Percentiles rank a stretch among this genome's conserved stretches.
These are phyloP conservation scores for Bombus impatiens DNA, from an alignment of 1,140 invertebrate genomes.

Conservation along the genomic window DNA sequence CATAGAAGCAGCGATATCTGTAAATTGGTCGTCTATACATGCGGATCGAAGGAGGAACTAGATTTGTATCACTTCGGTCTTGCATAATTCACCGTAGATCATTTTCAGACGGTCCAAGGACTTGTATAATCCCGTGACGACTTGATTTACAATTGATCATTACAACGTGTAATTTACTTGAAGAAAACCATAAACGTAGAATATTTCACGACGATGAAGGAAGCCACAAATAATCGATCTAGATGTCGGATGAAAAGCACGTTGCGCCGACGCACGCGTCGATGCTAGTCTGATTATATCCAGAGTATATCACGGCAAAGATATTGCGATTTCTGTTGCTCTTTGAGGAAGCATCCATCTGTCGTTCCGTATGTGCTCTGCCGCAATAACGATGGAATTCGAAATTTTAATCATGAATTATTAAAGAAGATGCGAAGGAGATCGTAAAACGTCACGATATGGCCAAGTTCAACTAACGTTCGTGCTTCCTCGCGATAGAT, in stretches of 20 bases:
- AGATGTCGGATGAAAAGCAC: not conserved
- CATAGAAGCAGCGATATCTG: too few relatives aligned
- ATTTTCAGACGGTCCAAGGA: too few relatives aligned
- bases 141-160: too few relatives aligned
- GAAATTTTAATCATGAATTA: conserved; percentile 5
- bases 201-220: too few relatives aligned
- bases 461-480: not conserved
- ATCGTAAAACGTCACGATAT: not conserved
- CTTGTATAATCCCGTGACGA: too few relatives aligned
- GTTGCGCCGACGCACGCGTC: not conserved
- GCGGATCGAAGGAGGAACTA: too few relatives aligned
- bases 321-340: not conserved
- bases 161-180: too few relatives aligned
- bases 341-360: not conserved
- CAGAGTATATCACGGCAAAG: not conserved
- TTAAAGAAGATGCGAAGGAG: not conserved
- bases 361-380: too few relatives aligned
- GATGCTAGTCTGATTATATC: not conserved
- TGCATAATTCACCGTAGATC: too few relatives aligned
- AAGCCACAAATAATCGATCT: not conserved
- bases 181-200: too few relatives aligned
- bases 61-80: too few relatives aligned
- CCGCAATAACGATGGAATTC: not conserved
- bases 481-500: not conserved
- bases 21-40: too few relatives aligned